Evolutionary conservation across 2,888 invertebrate genomes (phyloP).

Genomic region (Meandrusa payeni): DNA sequence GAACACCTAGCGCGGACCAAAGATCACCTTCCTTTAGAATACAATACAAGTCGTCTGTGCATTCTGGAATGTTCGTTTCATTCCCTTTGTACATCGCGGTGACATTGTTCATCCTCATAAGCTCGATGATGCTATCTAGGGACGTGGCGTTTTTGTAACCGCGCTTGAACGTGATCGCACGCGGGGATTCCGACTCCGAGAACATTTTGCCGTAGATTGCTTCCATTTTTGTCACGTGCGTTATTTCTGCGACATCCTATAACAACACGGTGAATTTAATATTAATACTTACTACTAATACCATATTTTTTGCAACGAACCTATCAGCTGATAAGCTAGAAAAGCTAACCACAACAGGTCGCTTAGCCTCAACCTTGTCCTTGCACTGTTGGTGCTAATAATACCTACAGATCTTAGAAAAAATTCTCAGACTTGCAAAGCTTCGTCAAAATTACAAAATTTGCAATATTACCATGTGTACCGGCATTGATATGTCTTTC

Average conservation of each 20-base stretch:
- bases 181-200: slow-evolving; percentile 58
- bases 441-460: too few relatives aligned
- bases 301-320: too few relatives aligned
- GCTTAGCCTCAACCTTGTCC: too few relatives aligned
- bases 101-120: slow-evolving; percentile 67
- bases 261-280: too few relatives aligned
- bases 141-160: slow-evolving; percentile 64
- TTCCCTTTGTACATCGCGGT: slow-evolving; percentile 48
- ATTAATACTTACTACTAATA: too few relatives aligned
- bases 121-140: slow-evolving; percentile 52
- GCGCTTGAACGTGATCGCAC: slow-evolving; percentile 56
- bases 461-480: too few relatives aligned
- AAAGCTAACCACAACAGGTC: too few relatives aligned
- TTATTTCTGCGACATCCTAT: slow-evolving; percentile 64
- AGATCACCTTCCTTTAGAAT: slow-evolving; percentile 49
- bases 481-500: too few relatives aligned
- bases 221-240: slow-evolving; percentile 58
- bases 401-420: too few relatives aligned
- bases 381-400: too few relatives aligned
- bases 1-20: slow-evolving; percentile 57
- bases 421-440: too few relatives aligned
- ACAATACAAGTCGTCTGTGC: slow-evolving; percentile 46
- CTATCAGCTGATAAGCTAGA: too few relatives aligned
- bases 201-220: slow-evolving; percentile 54
- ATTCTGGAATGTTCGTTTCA: slow-evolving; percentile 37